Conservation (phyloP, 2,888 invertebrate genomes). For the Ennomos erosarius region DNA sequence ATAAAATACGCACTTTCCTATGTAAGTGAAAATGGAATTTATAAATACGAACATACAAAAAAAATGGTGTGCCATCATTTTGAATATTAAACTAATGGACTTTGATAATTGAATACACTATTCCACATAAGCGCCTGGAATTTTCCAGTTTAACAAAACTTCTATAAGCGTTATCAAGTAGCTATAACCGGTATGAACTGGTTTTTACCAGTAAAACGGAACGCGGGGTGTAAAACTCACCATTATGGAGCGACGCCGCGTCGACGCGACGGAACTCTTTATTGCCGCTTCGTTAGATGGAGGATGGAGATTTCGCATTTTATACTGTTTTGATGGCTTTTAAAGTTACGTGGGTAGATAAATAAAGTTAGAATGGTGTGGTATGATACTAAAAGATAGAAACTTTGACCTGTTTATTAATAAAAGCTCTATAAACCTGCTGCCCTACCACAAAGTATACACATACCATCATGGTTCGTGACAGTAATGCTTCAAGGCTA, state of each 20-base stretch:
- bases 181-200: background rate
- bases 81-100: too few species aligned
- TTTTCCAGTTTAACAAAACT: constrained; percentile 11
- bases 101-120: background rate
- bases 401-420: too few species aligned
- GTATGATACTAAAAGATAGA: too few species aligned
- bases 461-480: too few species aligned
- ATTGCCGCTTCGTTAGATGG: constrained; percentile 11
- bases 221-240: constrained; percentile 8
- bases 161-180: background rate
- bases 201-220: constrained; percentile 5
- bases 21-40: too few species aligned
- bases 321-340: constrained; percentile 4
- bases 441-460: too few species aligned
- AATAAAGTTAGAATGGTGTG: background rate
- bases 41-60: too few species aligned
- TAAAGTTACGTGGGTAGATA: background rate
- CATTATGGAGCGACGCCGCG: constrained; percentile 14
- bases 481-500: too few species aligned
- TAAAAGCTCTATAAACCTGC: too few species aligned
- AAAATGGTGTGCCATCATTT: too few species aligned
- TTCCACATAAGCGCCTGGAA: constrained; percentile 2
- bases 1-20: too few species aligned
- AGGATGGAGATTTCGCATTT: constrained; percentile 14
- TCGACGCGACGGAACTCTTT: constrained; percentile 3